Percentiles rank a stretch among this genome's conserved stretches.
Conservation (phyloP, 1,140 invertebrate species). For the Bombus pascuorum region DNA sequence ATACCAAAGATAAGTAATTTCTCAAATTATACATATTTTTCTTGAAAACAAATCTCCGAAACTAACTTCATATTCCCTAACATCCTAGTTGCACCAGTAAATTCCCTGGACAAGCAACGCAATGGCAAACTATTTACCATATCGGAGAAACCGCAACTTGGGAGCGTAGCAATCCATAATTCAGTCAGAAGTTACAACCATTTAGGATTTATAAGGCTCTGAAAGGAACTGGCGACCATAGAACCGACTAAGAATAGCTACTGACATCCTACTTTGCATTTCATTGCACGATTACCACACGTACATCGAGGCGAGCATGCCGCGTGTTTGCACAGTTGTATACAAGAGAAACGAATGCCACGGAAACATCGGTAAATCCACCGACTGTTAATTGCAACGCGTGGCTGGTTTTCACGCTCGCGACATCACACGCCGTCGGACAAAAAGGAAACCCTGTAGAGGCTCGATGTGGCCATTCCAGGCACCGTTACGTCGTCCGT, state of each 20-base stretch:
- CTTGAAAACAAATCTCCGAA: no score
- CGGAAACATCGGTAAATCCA: not conserved
- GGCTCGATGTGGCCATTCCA: not conserved
- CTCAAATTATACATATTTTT: no score
- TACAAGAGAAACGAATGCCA: not conserved
- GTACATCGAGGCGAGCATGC: not conserved
- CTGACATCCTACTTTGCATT: conserved; percentile 4
- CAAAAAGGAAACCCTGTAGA: not conserved
- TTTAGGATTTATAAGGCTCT: not conserved
- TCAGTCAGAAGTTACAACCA: not conserved
- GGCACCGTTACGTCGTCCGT: conserved; percentile 12
- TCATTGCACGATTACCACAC: not conserved
- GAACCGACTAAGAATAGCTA: conserved; percentile 9
- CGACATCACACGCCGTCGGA: no score
- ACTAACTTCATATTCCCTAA: no score
- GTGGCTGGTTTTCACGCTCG: conserved; percentile 11
- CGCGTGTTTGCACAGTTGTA: not conserved
- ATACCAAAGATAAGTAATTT: no score
- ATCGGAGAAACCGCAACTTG: not conserved
- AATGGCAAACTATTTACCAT: not conserved
- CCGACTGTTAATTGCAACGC: conserved; percentile 13
- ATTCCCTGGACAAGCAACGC: no score
- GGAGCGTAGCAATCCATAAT: not conserved
- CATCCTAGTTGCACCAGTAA: no score
- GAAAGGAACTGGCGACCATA: not conserved